Conservation (phyloP, 1,140 invertebrate genomes). For the Saccostrea cuccullata region DNA sequence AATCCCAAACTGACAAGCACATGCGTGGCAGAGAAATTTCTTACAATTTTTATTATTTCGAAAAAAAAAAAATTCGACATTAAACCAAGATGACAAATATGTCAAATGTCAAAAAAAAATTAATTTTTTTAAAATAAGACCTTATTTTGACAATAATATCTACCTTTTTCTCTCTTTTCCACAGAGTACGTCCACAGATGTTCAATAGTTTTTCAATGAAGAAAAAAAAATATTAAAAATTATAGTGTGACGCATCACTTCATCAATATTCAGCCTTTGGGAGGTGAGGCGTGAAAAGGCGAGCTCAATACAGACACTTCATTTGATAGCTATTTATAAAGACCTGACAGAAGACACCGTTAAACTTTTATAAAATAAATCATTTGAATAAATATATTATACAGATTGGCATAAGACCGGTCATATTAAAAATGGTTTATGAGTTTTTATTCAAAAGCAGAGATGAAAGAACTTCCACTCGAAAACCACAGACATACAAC, state of each 20-base stretch:
- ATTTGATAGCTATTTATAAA: slow-evolving; percentile 16
- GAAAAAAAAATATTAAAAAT: slow-evolving; percentile 18
- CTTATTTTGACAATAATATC: background rate
- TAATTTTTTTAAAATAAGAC: background rate
- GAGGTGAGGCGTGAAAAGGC: slow-evolving; percentile 8
- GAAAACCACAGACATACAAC: background rate
- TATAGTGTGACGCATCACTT: slow-evolving; percentile 13
- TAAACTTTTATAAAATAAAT: slow-evolving; percentile 17
- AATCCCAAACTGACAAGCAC: background rate
- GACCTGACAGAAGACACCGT: background rate
- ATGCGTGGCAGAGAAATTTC: background rate
- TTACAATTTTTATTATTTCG: background rate
- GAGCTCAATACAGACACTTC: background rate
- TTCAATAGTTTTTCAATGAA: slow-evolving; percentile 25
- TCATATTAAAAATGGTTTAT: slow-evolving; percentile 27
- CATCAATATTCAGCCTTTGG: slow-evolving; percentile 15
- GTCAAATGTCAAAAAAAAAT: background rate
- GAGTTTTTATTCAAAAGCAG: slow-evolving; percentile 16
- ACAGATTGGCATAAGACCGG: slow-evolving; percentile 17
- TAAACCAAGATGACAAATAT: background rate
- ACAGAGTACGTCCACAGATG: slow-evolving; percentile 9
- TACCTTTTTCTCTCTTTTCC: background rate
- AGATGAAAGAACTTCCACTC: slow-evolving; percentile 30
- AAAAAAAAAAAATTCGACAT: background rate
- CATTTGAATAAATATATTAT: slow-evolving; percentile 35